Conservation (phyloP, 2,888 invertebrate genomes). For the Calephelis perditalis region DNA sequence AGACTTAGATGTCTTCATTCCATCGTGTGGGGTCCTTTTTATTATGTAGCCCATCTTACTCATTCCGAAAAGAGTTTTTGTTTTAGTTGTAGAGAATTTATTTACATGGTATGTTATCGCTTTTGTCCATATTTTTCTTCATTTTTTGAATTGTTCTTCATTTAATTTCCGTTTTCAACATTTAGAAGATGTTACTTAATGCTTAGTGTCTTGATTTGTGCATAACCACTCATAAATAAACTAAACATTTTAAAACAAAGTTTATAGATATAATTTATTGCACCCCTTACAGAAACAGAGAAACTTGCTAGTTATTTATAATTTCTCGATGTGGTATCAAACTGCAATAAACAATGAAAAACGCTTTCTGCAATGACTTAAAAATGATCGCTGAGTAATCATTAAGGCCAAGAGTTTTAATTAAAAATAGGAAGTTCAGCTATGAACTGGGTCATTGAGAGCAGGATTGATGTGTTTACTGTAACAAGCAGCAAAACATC, state of each 20-base stretch:
- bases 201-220: background rate
- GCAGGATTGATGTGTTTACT: no score
- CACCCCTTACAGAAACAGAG: background rate
- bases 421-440: slow-evolving; percentile 6
- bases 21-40: no score
- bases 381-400: background rate
- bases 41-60: no score
- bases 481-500: no score
- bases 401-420: slow-evolving; percentile 1
- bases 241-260: background rate
- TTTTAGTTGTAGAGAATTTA: no score
- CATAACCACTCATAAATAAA: background rate
- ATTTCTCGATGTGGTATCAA: background rate
- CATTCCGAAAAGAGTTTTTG: no score
- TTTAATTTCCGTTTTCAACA: no score
- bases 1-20: no score
- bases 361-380: background rate
- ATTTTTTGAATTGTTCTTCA: no score
- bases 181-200: background rate
- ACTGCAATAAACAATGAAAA: background rate
- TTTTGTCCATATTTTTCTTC: no score
- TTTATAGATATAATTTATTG: background rate
- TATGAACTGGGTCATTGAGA: background rate
- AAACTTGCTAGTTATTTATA: background rate
- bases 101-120: no score